Evolutionary conservation across 1,140 invertebrate genomes (phyloP).

Genomic region (Papilio glaucus): DNA sequence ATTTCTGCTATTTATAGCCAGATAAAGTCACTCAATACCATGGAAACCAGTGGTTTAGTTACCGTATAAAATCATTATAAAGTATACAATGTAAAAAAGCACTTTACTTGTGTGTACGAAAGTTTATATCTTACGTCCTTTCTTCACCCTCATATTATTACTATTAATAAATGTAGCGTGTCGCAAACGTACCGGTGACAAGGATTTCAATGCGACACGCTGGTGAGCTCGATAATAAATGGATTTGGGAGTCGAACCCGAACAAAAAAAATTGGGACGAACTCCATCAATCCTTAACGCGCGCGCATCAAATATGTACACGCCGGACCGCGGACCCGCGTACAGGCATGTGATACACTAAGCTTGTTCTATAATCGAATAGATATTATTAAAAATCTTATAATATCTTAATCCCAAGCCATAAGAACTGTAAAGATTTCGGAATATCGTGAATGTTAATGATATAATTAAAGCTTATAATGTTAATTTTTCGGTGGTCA

Average conservation of each 20-base stretch:
- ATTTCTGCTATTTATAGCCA: too few relatives aligned
- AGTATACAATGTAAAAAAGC: too few relatives aligned
- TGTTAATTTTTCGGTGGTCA: too few relatives aligned
- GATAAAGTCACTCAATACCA: too few relatives aligned
- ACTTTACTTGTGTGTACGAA: not conserved
- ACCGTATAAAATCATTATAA: too few relatives aligned
- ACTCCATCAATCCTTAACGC: slow-evolving; percentile 60
- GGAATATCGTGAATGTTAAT: too few relatives aligned
- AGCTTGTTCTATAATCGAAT: not conserved
- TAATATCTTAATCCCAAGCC: too few relatives aligned
- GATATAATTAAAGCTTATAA: too few relatives aligned
- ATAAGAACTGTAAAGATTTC: too few relatives aligned
- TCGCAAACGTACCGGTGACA: slow-evolving; percentile 35
- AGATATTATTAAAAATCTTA: too few relatives aligned
- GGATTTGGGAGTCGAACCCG: slow-evolving; percentile 49
- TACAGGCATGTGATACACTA: slow-evolving; percentile 14
- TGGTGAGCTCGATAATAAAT: slow-evolving; percentile 47
- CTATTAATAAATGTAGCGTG: slow-evolving; percentile 34
- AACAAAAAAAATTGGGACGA: slow-evolving; percentile 52
- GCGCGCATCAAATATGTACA: slow-evolving; percentile 65
- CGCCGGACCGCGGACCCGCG: slow-evolving; percentile 33
- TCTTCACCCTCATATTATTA: slow-evolving; percentile 19
- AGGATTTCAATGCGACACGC: slow-evolving; percentile 33
- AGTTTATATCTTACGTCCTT: slow-evolving; percentile 4
- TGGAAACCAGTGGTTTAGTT: too few relatives aligned